These are phyloP conservation scores for Rhincodon typus DNA, from an alignment of 2,797 vertebrate species.

Conservation along the genomic window DNA sequence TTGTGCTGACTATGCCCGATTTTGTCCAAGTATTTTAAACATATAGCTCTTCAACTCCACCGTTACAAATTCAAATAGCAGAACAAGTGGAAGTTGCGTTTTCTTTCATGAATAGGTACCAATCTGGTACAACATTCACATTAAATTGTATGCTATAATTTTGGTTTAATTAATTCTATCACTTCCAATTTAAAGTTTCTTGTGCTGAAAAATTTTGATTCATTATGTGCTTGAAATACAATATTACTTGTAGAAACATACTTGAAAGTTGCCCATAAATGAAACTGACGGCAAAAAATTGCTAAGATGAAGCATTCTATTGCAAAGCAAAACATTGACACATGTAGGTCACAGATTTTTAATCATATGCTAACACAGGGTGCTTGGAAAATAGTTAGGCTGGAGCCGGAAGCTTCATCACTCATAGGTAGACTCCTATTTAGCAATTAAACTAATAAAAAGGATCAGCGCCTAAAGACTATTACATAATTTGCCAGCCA, in stretches of 20 bases:
- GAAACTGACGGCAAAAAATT: background rate
- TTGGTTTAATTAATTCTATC: background rate
- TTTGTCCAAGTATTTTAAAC: background rate
- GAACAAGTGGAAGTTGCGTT: background rate
- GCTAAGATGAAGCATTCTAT: background rate
- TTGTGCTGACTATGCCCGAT: background rate
- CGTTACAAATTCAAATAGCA: background rate
- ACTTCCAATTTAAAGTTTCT: background rate
- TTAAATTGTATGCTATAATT: background rate
- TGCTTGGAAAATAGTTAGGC: background rate
- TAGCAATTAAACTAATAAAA: slow-evolving; percentile 12
- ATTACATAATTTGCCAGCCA: background rate
- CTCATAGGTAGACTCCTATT: background rate
- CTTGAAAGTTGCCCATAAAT: background rate
- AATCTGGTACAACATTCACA: background rate
- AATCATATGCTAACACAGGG: background rate
- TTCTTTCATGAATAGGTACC: background rate
- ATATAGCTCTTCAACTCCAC: no score
- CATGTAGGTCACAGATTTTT: background rate
- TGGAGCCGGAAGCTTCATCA: background rate
- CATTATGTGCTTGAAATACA: background rate
- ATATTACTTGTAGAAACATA: background rate
- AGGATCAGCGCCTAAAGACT: background rate
- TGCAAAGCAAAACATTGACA: background rate
- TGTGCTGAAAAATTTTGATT: background rate